These are phyloP conservation scores for Vulpes ferrilata DNA, from an alignment of 2,113 vertebrate species.

Conservation along the genomic window DNA sequence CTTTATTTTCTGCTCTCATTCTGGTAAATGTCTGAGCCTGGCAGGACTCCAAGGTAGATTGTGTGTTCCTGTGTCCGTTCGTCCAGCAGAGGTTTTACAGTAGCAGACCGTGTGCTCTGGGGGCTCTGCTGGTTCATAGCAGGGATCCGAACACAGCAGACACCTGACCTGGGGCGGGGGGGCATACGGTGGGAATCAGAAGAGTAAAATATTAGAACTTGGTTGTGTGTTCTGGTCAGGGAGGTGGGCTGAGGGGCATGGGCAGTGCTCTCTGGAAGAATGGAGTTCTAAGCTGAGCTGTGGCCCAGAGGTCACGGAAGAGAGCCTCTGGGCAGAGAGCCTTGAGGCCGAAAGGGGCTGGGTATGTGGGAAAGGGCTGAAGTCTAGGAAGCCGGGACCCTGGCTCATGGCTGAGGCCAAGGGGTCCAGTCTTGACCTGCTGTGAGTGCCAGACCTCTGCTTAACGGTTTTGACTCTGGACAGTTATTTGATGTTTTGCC, in stretches of 20 bases:
- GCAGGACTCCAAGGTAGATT: neutral
- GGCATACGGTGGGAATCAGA: neutral
- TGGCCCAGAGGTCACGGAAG: neutral
- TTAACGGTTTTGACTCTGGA: neutral
- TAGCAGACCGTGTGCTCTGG: neutral
- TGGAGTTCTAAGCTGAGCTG: neutral
- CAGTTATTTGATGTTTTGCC: neutral
- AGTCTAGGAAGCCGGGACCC: neutral
- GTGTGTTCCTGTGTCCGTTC: neutral
- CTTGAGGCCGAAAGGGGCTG: neutral
- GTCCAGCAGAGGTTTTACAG: neutral
- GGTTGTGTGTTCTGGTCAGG: neutral
- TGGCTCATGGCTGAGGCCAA: neutral
- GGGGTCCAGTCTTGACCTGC: neutral
- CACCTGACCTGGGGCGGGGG: neutral
- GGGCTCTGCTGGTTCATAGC: neutral
- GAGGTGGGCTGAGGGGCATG: neutral
- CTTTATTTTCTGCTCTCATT: neutral
- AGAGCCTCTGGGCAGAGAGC: neutral
- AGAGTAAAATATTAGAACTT: neutral
- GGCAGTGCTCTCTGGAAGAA: neutral
- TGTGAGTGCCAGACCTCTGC: neutral
- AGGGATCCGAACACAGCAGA: neutral
- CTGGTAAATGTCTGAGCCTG: neutral
- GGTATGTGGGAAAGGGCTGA: neutral